These are phyloP conservation scores for Drosophila nebulosa DNA, from an alignment of 1,140 invertebrate species.

Conservation along the genomic window DNA sequence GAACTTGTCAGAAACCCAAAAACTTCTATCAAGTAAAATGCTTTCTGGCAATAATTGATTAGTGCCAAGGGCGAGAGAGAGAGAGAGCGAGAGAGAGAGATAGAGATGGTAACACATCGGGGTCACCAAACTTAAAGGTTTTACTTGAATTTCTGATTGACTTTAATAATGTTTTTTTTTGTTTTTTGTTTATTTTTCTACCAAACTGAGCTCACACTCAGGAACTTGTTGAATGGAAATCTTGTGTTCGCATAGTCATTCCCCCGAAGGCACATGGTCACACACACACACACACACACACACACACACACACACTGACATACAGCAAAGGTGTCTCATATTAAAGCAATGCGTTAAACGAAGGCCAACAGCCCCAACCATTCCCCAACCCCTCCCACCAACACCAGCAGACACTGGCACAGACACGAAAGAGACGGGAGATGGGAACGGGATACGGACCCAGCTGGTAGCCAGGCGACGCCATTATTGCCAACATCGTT, in stretches of 20 bases:
- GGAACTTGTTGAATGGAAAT: background rate
- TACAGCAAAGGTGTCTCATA: slow-evolving; percentile 5
- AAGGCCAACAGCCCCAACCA: slow-evolving; percentile 12
- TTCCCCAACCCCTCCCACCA: slow-evolving; percentile 16
- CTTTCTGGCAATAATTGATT: too few relatives aligned
- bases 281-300: background rate
- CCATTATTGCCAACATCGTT: slow-evolving; percentile 15
- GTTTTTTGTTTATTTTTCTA: background rate
- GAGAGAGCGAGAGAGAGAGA: too few relatives aligned
- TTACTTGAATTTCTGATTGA: background rate
- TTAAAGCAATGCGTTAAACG: slow-evolving; percentile 51
- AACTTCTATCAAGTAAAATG: too few relatives aligned
- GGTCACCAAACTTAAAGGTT: background rate
- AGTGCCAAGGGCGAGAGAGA: too few relatives aligned
- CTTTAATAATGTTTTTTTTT: background rate
- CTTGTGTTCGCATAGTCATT: background rate
- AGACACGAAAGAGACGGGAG: background rate
- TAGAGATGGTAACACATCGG: too few relatives aligned
- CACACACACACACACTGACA: background rate
- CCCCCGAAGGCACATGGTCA: background rate
- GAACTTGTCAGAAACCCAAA: too few relatives aligned
- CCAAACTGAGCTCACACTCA: background rate
- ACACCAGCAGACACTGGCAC: background rate
- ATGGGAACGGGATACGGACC: slow-evolving; percentile 2
- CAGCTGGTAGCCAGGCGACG: slow-evolving; percentile 37